These are phyloP conservation scores for Phthorimaea operculella DNA, from an alignment of 1,140 invertebrate species.

Conservation along the genomic window DNA sequence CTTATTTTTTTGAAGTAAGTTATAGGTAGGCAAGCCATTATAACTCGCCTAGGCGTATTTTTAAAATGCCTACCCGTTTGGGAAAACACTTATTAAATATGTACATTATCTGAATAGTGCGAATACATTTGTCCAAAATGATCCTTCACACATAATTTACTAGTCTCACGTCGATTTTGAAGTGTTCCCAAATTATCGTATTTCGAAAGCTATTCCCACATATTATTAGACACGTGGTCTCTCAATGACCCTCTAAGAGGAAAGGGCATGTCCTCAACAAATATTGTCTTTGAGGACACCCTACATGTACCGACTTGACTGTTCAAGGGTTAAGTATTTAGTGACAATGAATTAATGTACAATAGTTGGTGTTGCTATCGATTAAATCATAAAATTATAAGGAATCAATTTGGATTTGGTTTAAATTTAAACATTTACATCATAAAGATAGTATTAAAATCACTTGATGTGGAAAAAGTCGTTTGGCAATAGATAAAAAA, in stretches of 20 bases:
- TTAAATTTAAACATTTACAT: too few relatives aligned
- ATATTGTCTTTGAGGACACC: constrained; percentile 62
- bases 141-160: constrained; percentile 18
- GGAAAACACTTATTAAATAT: too few relatives aligned
- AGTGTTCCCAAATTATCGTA: constrained; percentile 46
- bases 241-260: constrained; percentile 29
- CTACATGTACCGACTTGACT: constrained; percentile 33
- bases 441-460: too few relatives aligned
- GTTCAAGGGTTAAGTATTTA: constrained; percentile 36
- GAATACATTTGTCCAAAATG: not conserved
- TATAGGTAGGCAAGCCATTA: too few relatives aligned
- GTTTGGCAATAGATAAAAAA: too few relatives aligned
- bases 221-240: constrained; percentile 48
- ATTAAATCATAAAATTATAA: too few relatives aligned
- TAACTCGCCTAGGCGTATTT: too few relatives aligned
- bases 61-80: too few relatives aligned
- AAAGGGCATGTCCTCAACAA: constrained; percentile 51
- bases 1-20: too few relatives aligned
- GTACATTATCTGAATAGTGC: too few relatives aligned
- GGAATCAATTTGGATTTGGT: too few relatives aligned
- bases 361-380: constrained; percentile 13
- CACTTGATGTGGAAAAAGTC: too few relatives aligned
- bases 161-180: constrained; percentile 27
- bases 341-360: constrained; percentile 23
- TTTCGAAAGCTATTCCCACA: constrained; percentile 47